Conservation (phyloP, 2,888 invertebrate species). For the Girardia tigrina region DNA sequence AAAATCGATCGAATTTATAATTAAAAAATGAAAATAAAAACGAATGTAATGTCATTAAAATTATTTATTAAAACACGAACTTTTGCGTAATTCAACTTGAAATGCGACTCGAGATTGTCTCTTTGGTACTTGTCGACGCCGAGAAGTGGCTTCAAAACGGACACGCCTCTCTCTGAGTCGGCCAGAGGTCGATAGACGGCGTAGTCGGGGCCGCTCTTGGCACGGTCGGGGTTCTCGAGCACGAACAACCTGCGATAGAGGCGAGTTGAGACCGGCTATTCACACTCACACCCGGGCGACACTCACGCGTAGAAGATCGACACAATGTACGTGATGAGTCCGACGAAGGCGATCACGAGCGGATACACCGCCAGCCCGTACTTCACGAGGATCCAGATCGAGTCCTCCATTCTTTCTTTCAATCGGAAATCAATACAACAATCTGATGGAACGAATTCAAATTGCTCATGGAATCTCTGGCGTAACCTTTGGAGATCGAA, state of each 20-base stretch:
- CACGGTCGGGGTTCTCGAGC: not conserved
- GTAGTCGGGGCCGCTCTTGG: not conserved
- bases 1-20: not conserved
- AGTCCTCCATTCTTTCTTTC: not conserved
- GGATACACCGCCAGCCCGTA: not conserved
- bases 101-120: slow-evolving; percentile 20
- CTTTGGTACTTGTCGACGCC: slow-evolving; percentile 15
- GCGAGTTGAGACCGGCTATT: no score
- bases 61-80: not conserved
- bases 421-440: no score
- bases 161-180: not conserved
- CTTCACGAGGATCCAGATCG: not conserved
- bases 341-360: slow-evolving; percentile 3
- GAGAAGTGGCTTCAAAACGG: slow-evolving; percentile 6
- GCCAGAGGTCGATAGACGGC: no score
- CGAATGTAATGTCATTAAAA: not conserved
- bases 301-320: not conserved
- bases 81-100: not conserved
- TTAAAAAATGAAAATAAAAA: not conserved
- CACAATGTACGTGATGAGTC: not conserved
- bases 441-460: no score
- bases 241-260: no score
- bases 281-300: no score
- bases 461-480: no score
- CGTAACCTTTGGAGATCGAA: no score